phyloP scores from a whole-genome alignment of 2,888 invertebrate species.

The Protula sp. region DNA sequence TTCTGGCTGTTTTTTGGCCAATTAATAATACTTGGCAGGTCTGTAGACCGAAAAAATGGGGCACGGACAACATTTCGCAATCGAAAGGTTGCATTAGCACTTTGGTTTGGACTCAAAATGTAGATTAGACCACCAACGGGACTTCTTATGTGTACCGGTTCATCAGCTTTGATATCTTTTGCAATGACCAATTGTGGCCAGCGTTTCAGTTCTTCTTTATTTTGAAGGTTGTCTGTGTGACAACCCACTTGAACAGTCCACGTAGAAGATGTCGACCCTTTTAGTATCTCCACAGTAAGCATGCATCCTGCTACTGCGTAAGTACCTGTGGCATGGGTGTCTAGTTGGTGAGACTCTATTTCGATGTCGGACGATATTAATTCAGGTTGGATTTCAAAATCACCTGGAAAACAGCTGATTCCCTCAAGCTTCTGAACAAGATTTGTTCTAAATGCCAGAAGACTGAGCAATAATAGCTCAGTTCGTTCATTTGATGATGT shows the following conservation, averaged over 20 bases:
- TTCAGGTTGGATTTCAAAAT: constrained; percentile 13
- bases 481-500: no score
- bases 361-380: constrained; percentile 6
- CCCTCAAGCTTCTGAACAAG: constrained; percentile 18
- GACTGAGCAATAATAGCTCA: no score
- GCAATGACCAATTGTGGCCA: constrained; percentile 13
- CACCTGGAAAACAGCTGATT: constrained; percentile 24
- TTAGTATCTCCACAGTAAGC: constrained; percentile 4
- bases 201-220: not conserved
- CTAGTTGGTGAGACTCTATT: constrained; percentile 10
- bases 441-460: not conserved
- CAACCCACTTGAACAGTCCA: constrained; percentile 25
- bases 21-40: not conserved
- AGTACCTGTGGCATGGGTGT: constrained; percentile 18
- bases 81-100: not conserved
- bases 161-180: not conserved
- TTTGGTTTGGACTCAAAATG: constrained; percentile 3
- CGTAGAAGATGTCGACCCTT: not conserved
- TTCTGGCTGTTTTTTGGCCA: constrained; percentile 11
- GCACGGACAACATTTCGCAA: constrained; percentile 14
- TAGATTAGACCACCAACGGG: constrained; percentile 18
- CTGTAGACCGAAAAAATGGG: constrained; percentile 13
- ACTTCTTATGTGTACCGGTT: not conserved
- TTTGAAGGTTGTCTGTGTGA: constrained; percentile 22
- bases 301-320: constrained; percentile 17